Evolutionary conservation across 2,797 vertebrate species (phyloP), one percentile per base, ranked within the genome.

Genomic region (Sebastiscus tertius): DNA sequence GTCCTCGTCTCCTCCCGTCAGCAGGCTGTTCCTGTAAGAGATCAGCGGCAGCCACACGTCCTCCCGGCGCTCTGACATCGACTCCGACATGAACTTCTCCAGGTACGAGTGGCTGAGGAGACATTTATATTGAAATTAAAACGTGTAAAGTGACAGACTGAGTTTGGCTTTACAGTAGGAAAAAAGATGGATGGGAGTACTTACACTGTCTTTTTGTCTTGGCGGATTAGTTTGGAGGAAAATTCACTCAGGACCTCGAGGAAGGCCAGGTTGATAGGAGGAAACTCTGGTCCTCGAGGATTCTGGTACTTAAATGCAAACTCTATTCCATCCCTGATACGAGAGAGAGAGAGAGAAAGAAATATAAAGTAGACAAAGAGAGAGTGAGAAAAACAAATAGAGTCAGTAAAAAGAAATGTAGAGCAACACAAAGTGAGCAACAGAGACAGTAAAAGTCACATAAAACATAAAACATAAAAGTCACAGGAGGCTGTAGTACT

Each of bases 121-220:
- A 86, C 2, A 59, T 0, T 58, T 3, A 46, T 29, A 59, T 29
- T 5, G 2, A 33, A 49, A 31, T 33, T 3, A 6, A 5, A 55
- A 13, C 9, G 7, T 1, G 14, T 31, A 4, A 24, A 2, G 13
- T 62, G 6, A 26, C 7, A 13, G 24, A 16, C 1, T 59, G 12
- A 22, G 11, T 6, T 39, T 69, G 46, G 3, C 7, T 3, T 5
- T 4, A 46, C 2, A 6, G 6, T 20, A 26, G 4, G 8, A 3
- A 59, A 36, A 31, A 36, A 18, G 2, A 39, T 2, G 2, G 2
- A 27, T 9, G 2, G 20, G 9, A 63, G 81, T 3, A 96, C 98
- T 97, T 98, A 99, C 99, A 99, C 98, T n/a, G 99, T 99, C 95
- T 99, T 99, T 84, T 99, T 99, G 95, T 99, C 99, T 86, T 99